Percentiles rank a stretch among this genome's conserved stretches.
Conservation (phyloP, 2,797 vertebrate genomes). For the Malurus leucopterus region DNA sequence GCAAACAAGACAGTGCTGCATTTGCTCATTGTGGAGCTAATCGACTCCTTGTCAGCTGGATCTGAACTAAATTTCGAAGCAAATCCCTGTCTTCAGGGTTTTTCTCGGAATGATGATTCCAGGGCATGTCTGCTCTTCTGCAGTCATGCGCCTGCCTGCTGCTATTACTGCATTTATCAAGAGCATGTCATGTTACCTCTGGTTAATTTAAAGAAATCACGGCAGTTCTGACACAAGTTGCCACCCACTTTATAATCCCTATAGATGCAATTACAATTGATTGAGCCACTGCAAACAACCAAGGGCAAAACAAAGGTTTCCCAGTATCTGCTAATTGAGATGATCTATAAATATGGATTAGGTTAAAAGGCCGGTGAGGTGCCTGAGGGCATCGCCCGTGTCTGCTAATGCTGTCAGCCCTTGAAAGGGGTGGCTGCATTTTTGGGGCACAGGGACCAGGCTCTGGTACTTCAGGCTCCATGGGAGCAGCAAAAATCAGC, state of each 20-base stretch:
- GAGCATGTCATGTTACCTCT: background rate
- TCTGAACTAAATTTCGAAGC: conserved; percentile 42
- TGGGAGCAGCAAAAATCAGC: background rate
- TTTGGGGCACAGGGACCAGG: background rate
- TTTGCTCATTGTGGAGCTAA: conserved; percentile 50
- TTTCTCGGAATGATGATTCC: background rate
- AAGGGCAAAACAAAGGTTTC: conserved; percentile 45
- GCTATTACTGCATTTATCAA: background rate
- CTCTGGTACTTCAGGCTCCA: background rate
- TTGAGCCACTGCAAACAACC: conserved; percentile 39
- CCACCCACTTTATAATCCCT: conserved; percentile 33
- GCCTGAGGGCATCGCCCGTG: background rate
- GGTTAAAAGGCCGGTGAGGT: conserved; percentile 11
- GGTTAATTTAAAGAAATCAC: conserved; percentile 39
- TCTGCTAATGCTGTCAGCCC: background rate
- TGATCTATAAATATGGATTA: conserved; percentile 55
- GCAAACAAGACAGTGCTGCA: conserved; percentile 59
- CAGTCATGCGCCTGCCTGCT: background rate
- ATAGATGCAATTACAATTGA: conserved; percentile 55
- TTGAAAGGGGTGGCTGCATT: background rate
- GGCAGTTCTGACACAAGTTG: conserved; percentile 27
- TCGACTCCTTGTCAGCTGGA: conserved; percentile 56
- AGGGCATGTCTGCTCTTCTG: conserved; percentile 15
- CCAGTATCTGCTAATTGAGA: conserved; percentile 23
- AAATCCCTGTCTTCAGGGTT: conserved; percentile 42